Evolutionary conservation across 2,888 invertebrate species (phyloP), one percentile per base, ranked within the genome.

Genomic region (Netelia virgata): DNA sequence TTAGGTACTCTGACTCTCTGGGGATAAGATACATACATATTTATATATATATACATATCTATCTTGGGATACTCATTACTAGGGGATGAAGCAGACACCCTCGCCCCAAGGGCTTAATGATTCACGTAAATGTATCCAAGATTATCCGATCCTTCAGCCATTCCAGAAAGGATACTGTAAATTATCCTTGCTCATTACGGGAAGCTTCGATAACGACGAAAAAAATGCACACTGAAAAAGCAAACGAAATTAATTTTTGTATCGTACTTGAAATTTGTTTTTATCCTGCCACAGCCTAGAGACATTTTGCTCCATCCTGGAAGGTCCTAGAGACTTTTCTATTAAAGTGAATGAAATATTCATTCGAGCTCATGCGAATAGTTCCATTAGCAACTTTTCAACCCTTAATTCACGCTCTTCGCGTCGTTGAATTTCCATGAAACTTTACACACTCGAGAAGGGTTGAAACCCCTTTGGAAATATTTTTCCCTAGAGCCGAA

Each of bases 81-180:
- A 10, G 47, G 3, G 14, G 47, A 47, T 14, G 14, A 10, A 14
- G 47, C 14, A 47, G 47, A 47, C 47, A 47, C 47, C 14, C 47
- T 47, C 28, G 47, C 72, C 78, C 63, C 59, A 28, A 70, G 78
- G 83, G 69, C 68, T 74, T 63, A 78, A 83, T 78, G 68, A 73
- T 53, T 78, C 72, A 78, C 28, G 59, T 73, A 63, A 78, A 74
- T 63, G 73, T 83, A 77, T 68, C 73, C 55, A 47, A 43, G 64
- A 53, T 69, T 63, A 78, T 55, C 43, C 16, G 47, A 57, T 83
- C 55, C 68, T 61, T 47, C 14, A 72, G n/a, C 68, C 23, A 73
- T 28, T 59, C 16, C 23, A 61, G 55, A 1, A 3, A 23, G 43
- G 18, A 28, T n/a, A n/a, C 43, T 11, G 11, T 61, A 18, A 63